Evolutionary conservation across 2,888 invertebrate genomes (phyloP).

Genomic region (Amiota mariae): DNA sequence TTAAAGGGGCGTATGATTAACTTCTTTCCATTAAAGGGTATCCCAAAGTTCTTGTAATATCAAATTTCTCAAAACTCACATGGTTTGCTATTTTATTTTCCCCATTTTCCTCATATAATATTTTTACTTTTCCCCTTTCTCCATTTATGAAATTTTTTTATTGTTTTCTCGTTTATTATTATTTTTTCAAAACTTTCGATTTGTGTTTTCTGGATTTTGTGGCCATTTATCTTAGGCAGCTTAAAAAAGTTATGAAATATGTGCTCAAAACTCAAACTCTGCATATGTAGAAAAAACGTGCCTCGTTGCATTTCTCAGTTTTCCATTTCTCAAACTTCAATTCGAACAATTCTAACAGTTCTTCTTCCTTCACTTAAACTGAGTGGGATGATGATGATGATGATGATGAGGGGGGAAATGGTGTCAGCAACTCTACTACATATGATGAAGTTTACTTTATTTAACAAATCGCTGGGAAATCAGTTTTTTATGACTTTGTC

Average conservation of each 20-base stretch:
- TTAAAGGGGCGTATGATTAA: too few relatives aligned
- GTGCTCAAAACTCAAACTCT: constrained; percentile 44
- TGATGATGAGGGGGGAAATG: too few relatives aligned
- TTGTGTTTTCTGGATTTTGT: constrained; percentile 60
- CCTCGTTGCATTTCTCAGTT: too few relatives aligned
- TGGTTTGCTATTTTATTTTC: not conserved
- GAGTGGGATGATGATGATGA: too few relatives aligned
- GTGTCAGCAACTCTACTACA: too few relatives aligned
- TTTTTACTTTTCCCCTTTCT: not conserved
- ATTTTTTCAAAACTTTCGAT: constrained; percentile 65
- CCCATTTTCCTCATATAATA: not conserved
- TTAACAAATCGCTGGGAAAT: constrained; percentile 28
- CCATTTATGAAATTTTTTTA: not conserved
- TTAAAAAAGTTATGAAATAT: constrained; percentile 71
- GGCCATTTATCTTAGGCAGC: constrained; percentile 70
- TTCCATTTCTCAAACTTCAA: too few relatives aligned
- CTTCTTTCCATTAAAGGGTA: not conserved
- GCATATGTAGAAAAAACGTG: too few relatives aligned
- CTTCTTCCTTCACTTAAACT: too few relatives aligned
- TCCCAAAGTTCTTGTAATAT: not conserved
- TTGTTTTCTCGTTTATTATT: constrained; percentile 8
- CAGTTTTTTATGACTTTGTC: constrained; percentile 33
- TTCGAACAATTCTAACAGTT: too few relatives aligned
- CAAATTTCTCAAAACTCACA: too few relatives aligned
- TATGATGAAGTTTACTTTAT: too few relatives aligned